phyloP scores from a whole-genome alignment of 2,888 invertebrate species.

The Dasysyrphus tricinctus region DNA sequence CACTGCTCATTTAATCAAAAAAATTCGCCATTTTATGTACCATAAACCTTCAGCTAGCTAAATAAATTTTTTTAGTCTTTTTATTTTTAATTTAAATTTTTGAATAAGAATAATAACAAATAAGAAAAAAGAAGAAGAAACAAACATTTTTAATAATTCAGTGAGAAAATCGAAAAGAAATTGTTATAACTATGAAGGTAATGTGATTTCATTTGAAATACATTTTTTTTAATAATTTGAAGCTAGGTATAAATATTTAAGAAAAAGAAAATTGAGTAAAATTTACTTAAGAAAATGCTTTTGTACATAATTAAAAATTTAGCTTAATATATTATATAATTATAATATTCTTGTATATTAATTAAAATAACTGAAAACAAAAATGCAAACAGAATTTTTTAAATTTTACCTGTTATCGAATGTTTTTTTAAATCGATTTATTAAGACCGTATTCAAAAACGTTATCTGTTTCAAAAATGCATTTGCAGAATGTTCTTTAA shows the following conservation, averaged over 20 bases:
- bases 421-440: no score
- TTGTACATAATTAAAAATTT: conserved; percentile 67
- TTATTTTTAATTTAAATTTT: conserved; percentile 74
- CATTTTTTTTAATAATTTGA: conserved; percentile 34
- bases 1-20: conserved; percentile 59
- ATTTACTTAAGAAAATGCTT: conserved; percentile 57
- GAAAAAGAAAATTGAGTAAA: conserved; percentile 57
- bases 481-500: no score
- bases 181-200: not conserved
- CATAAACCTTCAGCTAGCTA: conserved; percentile 73
- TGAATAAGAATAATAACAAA: conserved; percentile 55
- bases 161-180: not conserved
- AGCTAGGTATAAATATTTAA: conserved; percentile 49
- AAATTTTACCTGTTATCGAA: not conserved
- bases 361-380: conserved; percentile 25
- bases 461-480: no score
- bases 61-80: conserved; percentile 45
- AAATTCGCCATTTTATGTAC: conserved; percentile 76
- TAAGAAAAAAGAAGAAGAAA: not conserved
- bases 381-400: not conserved
- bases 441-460: no score
- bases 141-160: not conserved
- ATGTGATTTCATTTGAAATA: conserved; percentile 4
- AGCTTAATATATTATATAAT: conserved; percentile 44
- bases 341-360: conserved; percentile 44